phyloP scores from a whole-genome alignment of 2,113 vertebrate genomes.

The Corvus hawaiiensis region DNA sequence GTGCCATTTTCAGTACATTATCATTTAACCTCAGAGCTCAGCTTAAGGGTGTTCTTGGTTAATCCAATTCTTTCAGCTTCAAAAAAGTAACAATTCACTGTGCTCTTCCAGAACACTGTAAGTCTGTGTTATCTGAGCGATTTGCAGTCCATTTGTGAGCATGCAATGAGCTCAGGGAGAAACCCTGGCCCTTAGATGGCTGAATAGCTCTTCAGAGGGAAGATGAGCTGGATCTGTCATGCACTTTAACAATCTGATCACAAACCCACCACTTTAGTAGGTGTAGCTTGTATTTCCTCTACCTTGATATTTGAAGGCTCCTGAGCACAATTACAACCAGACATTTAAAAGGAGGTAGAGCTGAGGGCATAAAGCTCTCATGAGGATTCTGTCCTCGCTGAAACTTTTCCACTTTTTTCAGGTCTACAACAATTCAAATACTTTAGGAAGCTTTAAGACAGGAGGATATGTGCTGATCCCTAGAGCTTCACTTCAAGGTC shows the following conservation, averaged over 20 bases:
- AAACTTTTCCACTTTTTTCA: neutral
- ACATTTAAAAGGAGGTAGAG: neutral
- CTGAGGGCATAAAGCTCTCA: neutral
- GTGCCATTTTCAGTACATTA: neutral
- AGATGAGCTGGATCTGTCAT: neutral
- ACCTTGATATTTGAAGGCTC: neutral
- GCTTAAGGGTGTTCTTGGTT: neutral
- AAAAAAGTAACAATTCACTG: neutral
- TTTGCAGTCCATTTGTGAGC: neutral
- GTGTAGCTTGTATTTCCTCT: neutral
- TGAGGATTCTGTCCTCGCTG: fast-evolving
- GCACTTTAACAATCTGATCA: neutral
- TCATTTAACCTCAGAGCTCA: neutral
- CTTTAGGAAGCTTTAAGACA: neutral
- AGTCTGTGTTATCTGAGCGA: neutral
- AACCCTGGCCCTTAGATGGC: neutral
- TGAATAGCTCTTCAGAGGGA: neutral
- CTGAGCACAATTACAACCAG: neutral
- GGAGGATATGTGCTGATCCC: neutral
- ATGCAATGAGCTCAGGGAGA: neutral
- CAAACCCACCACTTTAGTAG: neutral
- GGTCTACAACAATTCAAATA: neutral
- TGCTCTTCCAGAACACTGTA: neutral
- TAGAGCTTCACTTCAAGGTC: neutral
- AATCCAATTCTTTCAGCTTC: neutral